Percentiles rank a stretch among this genome's conserved stretches.
Evolutionary conservation across 2,888 invertebrate genomes (phyloP).

Genomic region (Perdita meconis): DNA sequence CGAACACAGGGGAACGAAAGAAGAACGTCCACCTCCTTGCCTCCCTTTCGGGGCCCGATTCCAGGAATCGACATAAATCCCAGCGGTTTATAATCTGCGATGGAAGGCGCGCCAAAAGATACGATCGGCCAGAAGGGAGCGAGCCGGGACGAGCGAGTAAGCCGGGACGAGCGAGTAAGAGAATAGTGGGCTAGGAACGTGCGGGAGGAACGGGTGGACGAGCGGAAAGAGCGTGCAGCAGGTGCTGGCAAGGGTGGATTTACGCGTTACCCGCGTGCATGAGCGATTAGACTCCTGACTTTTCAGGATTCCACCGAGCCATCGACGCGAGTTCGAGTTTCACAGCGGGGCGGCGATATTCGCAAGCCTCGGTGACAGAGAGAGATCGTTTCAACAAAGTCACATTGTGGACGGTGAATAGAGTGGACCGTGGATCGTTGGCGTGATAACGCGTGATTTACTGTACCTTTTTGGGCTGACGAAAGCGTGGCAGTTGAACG

Average conservation of each 20-base stretch:
- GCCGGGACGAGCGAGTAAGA: constrained; percentile 28
- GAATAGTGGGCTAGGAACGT: constrained; percentile 49
- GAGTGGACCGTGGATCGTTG: neutral
- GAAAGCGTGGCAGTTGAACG: neutral
- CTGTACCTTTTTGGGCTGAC: constrained; percentile 13
- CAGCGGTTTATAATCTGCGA: constrained; percentile 80
- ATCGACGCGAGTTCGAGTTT: neutral
- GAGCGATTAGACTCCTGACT: constrained; percentile 45
- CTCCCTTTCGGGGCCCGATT: constrained; percentile 73
- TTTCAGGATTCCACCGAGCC: neutral
- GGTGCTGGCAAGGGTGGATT: constrained; percentile 71
- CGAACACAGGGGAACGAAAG: constrained; percentile 57
- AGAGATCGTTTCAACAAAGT: neutral
- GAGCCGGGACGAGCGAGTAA: constrained; percentile 50
- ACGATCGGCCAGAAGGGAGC: constrained; percentile 73
- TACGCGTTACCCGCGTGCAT: constrained; percentile 29
- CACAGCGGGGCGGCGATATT: neutral
- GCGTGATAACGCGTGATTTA: constrained; percentile 3
- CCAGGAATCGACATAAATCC: constrained; percentile 81
- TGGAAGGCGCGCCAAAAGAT: constrained; percentile 76
- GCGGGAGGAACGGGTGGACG: constrained; percentile 32
- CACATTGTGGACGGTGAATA: neutral
- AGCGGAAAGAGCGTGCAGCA: constrained; percentile 64
- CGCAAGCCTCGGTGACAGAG: neutral
- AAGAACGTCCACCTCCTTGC: constrained; percentile 44